Evolutionary conservation across 2,797 vertebrate genomes (phyloP).

Genomic region (Oophaga sylvatica): DNA sequence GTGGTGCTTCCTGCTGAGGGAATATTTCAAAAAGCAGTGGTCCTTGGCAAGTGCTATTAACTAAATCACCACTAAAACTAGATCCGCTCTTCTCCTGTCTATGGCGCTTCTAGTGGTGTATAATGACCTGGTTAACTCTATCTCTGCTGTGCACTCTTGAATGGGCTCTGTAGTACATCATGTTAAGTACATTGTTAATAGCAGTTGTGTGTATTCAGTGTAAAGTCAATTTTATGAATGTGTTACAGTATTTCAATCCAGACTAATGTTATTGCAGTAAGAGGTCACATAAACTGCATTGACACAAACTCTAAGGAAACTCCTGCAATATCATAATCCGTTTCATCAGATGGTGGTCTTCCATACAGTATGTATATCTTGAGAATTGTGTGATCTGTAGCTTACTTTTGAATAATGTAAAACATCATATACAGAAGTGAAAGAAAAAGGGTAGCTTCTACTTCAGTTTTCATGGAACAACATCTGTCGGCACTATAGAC

Average conservation of each 20-base stretch:
- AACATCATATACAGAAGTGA: no score
- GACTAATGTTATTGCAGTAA: neutral
- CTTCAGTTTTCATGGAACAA: no score
- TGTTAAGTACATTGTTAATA: neutral
- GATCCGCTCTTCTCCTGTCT: conserved; percentile 3
- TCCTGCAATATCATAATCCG: neutral
- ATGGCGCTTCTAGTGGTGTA: neutral
- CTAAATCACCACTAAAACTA: conserved; percentile 42
- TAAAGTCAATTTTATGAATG: neutral
- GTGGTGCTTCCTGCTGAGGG: conserved; percentile 34
- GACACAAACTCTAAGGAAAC: neutral
- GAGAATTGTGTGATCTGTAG: no score
- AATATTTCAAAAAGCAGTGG: conserved; percentile 39
- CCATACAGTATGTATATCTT: no score
- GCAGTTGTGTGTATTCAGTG: neutral
- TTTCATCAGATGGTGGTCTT: no score
- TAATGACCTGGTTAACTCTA: conserved; percentile 11
- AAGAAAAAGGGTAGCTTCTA: no score
- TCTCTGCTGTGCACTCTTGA: neutral
- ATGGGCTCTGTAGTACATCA: no score
- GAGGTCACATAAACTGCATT: neutral
- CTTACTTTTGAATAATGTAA: no score
- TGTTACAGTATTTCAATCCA: neutral
- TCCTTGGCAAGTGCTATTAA: conserved; percentile 52
- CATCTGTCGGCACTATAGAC: no score